These are phyloP conservation scores for Berghia stephanieae DNA, from an alignment of 1,140 invertebrate genomes.

Conservation along the genomic window DNA sequence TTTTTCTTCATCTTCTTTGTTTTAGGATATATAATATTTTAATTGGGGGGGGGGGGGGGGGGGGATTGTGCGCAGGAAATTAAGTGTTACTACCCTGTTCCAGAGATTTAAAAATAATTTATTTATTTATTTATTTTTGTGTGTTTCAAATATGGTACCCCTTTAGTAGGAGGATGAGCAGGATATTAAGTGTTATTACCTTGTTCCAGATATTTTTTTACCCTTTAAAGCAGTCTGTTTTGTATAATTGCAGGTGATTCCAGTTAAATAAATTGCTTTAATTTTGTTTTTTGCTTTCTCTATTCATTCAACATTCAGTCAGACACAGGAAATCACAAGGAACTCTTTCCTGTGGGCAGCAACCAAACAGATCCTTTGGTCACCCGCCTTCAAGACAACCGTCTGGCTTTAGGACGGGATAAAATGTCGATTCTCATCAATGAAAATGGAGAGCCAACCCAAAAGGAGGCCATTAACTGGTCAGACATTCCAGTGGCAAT, in stretches of 20 bases:
- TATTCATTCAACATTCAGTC: too few relatives aligned
- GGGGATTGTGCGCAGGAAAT: too few relatives aligned
- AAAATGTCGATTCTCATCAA: slow-evolving; percentile 85
- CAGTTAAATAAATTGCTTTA: too few relatives aligned
- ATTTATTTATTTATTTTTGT: slow-evolving; percentile 1
- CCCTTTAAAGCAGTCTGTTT: too few relatives aligned
- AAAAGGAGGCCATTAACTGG: slow-evolving; percentile 82
- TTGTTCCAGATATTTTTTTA: background rate
- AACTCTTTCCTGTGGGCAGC: slow-evolving; percentile 83
- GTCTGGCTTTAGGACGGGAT: slow-evolving; percentile 83
- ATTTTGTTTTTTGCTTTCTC: too few relatives aligned
- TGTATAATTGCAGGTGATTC: too few relatives aligned
- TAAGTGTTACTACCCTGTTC: too few relatives aligned
- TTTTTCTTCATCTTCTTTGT: too few relatives aligned
- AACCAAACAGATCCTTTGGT: slow-evolving; percentile 85
- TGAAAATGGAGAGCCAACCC: slow-evolving; percentile 75
- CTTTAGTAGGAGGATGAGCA: background rate
- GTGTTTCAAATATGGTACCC: background rate
- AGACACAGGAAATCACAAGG: slow-evolving; percentile 73
- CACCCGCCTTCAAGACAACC: slow-evolving; percentile 77
- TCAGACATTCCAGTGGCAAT: slow-evolving; percentile 80
- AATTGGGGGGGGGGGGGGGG: too few relatives aligned
- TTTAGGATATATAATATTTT: too few relatives aligned
- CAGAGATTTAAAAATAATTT: too few relatives aligned
- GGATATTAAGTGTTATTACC: background rate